A percentile compares a stretch with the other conserved stretches of the same genome.
Conservation (phyloP, 2,113 vertebrate species). For the Alces alces region DNA sequence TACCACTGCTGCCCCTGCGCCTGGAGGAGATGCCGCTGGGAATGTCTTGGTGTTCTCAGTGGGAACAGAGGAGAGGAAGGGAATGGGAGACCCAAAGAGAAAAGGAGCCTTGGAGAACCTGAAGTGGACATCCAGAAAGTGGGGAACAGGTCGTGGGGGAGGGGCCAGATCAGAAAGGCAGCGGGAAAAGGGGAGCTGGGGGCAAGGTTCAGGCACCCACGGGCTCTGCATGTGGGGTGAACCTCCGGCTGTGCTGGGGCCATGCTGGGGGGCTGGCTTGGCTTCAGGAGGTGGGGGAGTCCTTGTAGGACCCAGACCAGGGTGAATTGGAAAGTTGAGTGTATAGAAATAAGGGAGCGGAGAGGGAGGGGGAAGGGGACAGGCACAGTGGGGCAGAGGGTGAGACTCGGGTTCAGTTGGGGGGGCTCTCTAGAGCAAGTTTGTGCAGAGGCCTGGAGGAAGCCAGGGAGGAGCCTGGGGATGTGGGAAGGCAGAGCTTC, state of each 20-base stretch:
- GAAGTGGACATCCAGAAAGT: not conserved
- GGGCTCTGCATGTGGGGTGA: not conserved
- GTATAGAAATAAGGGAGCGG: not conserved
- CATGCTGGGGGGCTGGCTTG: accelerated
- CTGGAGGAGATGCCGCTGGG: not conserved
- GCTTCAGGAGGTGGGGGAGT: not conserved
- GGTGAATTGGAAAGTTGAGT: not conserved
- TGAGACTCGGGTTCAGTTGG: too few relatives aligned
- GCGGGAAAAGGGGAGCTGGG: not conserved
- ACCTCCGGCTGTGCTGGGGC: not conserved
- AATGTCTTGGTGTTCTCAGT: not conserved
- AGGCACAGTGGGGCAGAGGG: not conserved
- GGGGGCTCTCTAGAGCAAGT: not conserved
- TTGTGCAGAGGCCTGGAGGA: not conserved
- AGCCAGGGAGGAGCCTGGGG: not conserved
- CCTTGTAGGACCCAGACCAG: not conserved
- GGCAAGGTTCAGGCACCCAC: accelerated
- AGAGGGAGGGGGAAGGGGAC: not conserved
- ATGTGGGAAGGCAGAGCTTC: not conserved
- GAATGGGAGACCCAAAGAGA: not conserved
- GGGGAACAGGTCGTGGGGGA: not conserved
- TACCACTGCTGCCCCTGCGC: not conserved
- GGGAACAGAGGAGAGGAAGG: not conserved
- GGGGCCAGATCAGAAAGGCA: not conserved
- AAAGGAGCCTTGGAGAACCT: too few relatives aligned